Evolutionary conservation across 1,140 invertebrate species (phyloP).

Genomic region (Drosophila dunni): DNA sequence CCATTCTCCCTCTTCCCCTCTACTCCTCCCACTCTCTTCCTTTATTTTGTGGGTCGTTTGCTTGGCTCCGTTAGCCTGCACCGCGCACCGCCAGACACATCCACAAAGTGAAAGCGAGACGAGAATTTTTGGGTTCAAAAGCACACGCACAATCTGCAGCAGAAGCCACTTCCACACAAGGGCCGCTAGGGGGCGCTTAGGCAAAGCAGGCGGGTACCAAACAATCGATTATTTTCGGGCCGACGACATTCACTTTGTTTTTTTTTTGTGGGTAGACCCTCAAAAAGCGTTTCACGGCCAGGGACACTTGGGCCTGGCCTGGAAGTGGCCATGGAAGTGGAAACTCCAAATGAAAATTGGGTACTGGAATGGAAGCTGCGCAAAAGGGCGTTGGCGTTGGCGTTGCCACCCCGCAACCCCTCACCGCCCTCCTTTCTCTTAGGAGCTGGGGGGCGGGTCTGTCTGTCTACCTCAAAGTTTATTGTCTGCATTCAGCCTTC

Average conservation of each 20-base stretch:
- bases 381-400: conserved; percentile 55
- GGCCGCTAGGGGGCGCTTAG: neutral
- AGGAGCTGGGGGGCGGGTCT: neutral
- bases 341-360: conserved; percentile 30
- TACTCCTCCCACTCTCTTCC: neutral
- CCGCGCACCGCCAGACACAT: conserved; percentile 75
- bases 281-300: conserved; percentile 20
- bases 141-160: conserved; percentile 62
- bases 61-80: conserved; percentile 22
- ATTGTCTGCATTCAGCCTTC: conserved; percentile 48
- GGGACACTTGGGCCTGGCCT: conserved; percentile 7
- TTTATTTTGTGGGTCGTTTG: conserved; percentile 56
- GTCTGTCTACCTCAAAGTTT: conserved; percentile 47
- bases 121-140: conserved; percentile 47
- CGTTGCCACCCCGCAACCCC: too few species aligned
- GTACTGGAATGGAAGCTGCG: conserved; percentile 49
- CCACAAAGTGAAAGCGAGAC: conserved; percentile 59
- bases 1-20: neutral
- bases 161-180: neutral
- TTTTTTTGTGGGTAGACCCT: conserved; percentile 56
- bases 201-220: neutral
- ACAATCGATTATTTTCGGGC: conserved; percentile 72
- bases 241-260: conserved; percentile 39
- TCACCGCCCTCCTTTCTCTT: too few species aligned
- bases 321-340: conserved; percentile 18